Conservation (phyloP, 2,888 invertebrate genomes). For the Scrobipalpa costella region DNA sequence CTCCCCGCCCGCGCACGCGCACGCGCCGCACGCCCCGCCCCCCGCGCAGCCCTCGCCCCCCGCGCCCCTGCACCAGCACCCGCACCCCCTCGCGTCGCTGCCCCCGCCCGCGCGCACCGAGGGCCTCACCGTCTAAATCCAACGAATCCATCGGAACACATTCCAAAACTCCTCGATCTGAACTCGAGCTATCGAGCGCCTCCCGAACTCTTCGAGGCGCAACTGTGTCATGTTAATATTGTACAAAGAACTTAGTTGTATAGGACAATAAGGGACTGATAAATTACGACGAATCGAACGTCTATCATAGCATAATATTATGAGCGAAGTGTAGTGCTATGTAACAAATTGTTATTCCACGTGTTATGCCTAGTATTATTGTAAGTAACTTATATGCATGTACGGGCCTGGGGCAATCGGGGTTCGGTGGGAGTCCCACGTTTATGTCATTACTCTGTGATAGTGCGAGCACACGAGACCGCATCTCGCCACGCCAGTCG, state of each 20-base stretch:
- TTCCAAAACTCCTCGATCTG: slow-evolving; percentile 53
- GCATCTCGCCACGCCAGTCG: slow-evolving; percentile 55
- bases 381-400: slow-evolving; percentile 74
- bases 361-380: slow-evolving; percentile 75
- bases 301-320: slow-evolving; percentile 57
- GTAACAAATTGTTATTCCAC: slow-evolving; percentile 73
- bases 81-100: slow-evolving; percentile 78
- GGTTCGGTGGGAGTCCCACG: slow-evolving; percentile 66
- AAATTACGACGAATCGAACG: slow-evolving; percentile 52
- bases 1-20: slow-evolving; percentile 60
- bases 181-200: too few species aligned
- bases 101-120: slow-evolving; percentile 85
- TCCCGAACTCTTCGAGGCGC: slow-evolving; percentile 34
- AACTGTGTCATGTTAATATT: slow-evolving; percentile 60
- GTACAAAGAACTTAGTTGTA: slow-evolving; percentile 64
- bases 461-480: slow-evolving; percentile 70
- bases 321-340: slow-evolving; percentile 70
- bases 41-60: slow-evolving; percentile 60
- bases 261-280: slow-evolving; percentile 57
- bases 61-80: slow-evolving; percentile 66
- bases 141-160: slow-evolving; percentile 48
- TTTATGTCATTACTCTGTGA: slow-evolving; percentile 81
- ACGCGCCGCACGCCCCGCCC: slow-evolving; percentile 67
- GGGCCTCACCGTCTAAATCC: slow-evolving; percentile 85
- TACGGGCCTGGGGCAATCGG: slow-evolving; percentile 80